Evolutionary conservation across 1,140 invertebrate species (phyloP), one percentile per base, ranked within the genome.

Genomic region (Conopomorpha cramerella): DNA sequence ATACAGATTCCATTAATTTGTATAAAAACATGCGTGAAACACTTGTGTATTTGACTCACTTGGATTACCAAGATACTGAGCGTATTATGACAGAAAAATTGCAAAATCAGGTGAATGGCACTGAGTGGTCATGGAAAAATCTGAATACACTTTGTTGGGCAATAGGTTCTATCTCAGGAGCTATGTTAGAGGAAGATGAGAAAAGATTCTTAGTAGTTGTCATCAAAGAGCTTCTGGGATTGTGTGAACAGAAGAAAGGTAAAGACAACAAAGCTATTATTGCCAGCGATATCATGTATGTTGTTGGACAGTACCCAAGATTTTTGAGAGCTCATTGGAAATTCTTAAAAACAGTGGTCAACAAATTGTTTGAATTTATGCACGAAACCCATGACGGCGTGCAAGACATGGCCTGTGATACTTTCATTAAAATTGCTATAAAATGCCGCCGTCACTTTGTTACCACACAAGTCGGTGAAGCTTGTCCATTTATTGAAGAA

Each of bases 191-290:
- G 80, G 98, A 99, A 74, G 97, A 99, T 77, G 98, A 99, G 66
- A 99, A 99, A 63, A 81, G 96, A 32, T 99, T 99, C 82, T 82
- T 99, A 42, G 98, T 99, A 30, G 97, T 96, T 36, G 98, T 99
- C 19, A 99, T 99, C 43, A 98, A 99, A 78, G 97, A 99, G 76
- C 81, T 99, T 33, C 82, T 99, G 18, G 96, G 96, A 2, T 77
- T 99, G 8, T 99, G 98, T 79, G 98, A 99, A 73, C 96, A 99
- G 65, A 99, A 99, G 68, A 91, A 98, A 52, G 97, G 97, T 7
- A 99, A 99, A 81, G 97, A 99, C 76, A 99, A 99, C 73, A 99
- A 99, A 79, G 98, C 98, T 30, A 99, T 99, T 34, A 98, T 99
- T 59, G 98, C 98, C 3, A 98, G 96, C 41, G 99, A 99, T 73